Conservation (phyloP, 2,113 vertebrate genomes). For the Sturnus vulgaris region DNA sequence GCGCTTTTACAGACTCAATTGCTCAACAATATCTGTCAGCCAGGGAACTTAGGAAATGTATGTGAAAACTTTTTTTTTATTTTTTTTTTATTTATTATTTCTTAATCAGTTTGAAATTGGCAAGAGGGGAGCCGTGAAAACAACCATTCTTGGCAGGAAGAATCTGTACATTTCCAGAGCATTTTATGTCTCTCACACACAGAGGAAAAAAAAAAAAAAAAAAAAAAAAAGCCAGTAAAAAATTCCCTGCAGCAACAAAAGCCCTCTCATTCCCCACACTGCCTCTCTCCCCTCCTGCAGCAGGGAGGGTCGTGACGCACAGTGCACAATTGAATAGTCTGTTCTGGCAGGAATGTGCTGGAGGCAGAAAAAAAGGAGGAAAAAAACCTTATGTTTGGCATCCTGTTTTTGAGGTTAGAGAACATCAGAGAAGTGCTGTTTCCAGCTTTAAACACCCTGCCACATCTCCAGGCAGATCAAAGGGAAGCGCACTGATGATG, state of each 20-base stretch:
- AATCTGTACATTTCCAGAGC: constrained; percentile 50
- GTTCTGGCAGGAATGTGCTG: constrained; percentile 31
- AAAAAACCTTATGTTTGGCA: constrained; percentile 6
- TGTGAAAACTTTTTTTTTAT: neutral
- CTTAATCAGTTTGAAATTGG: constrained; percentile 49
- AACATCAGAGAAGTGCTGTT: constrained; percentile 28
- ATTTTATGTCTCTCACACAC: constrained; percentile 42
- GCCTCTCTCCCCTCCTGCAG: neutral
- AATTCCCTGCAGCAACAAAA: constrained; percentile 41
- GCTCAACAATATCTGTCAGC: neutral
- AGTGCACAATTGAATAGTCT: constrained; percentile 3
- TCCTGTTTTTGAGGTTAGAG: constrained; percentile 39
- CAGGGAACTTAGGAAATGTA: neutral
- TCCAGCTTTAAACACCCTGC: neutral
- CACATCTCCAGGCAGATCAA: constrained; percentile 18
- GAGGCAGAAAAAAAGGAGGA: constrained; percentile 11
- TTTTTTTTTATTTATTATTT: neutral
- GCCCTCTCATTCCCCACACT: neutral
- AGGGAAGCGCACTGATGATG: neutral
- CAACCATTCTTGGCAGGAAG: constrained; percentile 47
- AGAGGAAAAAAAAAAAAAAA: neutral
- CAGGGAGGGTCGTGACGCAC: neutral
- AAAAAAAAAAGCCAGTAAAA: constrained; percentile 24
- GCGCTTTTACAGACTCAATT: neutral
- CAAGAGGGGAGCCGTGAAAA: constrained; percentile 44